A percentile compares a stretch with the other conserved stretches of the same genome.
Conservation (phyloP, 2,888 invertebrate species). For the Neoitamus cyanurus region DNA sequence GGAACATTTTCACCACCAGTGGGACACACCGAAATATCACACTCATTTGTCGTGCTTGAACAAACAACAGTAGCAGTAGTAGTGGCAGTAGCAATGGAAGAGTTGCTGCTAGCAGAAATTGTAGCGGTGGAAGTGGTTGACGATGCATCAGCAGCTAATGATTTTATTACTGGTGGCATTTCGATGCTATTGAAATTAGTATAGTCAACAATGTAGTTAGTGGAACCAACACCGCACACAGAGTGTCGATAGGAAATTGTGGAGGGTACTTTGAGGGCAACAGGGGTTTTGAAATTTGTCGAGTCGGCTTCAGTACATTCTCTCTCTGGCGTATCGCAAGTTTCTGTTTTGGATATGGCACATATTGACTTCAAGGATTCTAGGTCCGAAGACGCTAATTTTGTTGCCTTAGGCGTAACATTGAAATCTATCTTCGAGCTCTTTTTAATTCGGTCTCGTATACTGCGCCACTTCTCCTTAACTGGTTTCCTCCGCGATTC, state of each 20-base stretch:
- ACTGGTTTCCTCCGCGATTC: constrained; percentile 63
- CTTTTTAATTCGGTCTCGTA: constrained; percentile 62
- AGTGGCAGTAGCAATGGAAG: constrained; percentile 49
- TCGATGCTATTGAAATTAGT: constrained; percentile 12
- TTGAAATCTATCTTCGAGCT: constrained; percentile 55
- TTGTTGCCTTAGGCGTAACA: constrained; percentile 49
- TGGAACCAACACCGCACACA: constrained; percentile 55
- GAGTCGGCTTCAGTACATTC: constrained; percentile 45
- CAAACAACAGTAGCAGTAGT: constrained; percentile 60
- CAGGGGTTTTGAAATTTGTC: constrained; percentile 64
- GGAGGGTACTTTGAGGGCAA: constrained; percentile 58
- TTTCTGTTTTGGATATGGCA: constrained; percentile 28
- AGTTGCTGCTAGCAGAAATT: constrained; percentile 19
- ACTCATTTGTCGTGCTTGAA: constrained; percentile 65
- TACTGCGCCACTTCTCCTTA: constrained; percentile 62
- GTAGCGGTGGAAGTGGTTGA: constrained; percentile 40
- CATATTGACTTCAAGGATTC: constrained; percentile 46
- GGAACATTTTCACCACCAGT: constrained; percentile 63
- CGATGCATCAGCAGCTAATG: constrained; percentile 55
- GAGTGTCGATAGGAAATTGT: constrained; percentile 50
- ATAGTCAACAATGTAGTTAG: constrained; percentile 51
- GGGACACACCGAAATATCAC: constrained; percentile 56
- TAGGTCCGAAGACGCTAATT: constrained; percentile 45
- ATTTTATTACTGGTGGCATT: constrained; percentile 53
- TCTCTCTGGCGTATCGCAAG: constrained; percentile 43